Conservation (phyloP, 2,888 invertebrate genomes). For the Hyles lineata region DNA sequence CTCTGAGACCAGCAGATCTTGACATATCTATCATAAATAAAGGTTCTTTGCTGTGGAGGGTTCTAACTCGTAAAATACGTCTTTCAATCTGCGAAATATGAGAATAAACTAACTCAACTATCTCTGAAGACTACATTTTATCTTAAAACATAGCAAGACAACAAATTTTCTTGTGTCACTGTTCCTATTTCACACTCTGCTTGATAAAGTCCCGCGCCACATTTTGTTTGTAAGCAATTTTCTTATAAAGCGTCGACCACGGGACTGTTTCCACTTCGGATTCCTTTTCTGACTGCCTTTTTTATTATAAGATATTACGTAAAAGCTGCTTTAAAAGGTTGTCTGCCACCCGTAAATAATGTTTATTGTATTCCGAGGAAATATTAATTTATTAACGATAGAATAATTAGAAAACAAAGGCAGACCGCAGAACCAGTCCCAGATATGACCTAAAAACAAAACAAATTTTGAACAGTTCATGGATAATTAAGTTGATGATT, state of each 20-base stretch:
- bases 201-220: constrained; percentile 34
- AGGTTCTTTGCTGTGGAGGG: too few relatives aligned
- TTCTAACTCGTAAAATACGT: neutral
- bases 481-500: too few relatives aligned
- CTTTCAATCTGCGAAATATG: neutral
- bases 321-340: neutral
- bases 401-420: neutral
- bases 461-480: too few relatives aligned
- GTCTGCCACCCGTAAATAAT: constrained; percentile 15
- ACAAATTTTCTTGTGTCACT: constrained; percentile 30
- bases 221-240: constrained; percentile 47
- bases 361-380: neutral
- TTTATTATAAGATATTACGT: constrained; percentile 18
- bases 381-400: neutral
- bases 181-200: constrained; percentile 39
- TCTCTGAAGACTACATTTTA: constrained; percentile 8
- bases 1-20: too few relatives aligned
- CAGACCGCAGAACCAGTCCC: neutral
- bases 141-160: constrained; percentile 22
- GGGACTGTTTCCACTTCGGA: constrained; percentile 16
- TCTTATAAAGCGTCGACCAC: constrained; percentile 18
- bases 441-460: too few relatives aligned
- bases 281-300: constrained; percentile 1
- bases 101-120: neutral
- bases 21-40: too few relatives aligned